Percentiles rank a stretch among this genome's conserved stretches.
These are phyloP conservation scores for Capitella teleta DNA, from an alignment of 1,140 invertebrate species.

Conservation along the genomic window DNA sequence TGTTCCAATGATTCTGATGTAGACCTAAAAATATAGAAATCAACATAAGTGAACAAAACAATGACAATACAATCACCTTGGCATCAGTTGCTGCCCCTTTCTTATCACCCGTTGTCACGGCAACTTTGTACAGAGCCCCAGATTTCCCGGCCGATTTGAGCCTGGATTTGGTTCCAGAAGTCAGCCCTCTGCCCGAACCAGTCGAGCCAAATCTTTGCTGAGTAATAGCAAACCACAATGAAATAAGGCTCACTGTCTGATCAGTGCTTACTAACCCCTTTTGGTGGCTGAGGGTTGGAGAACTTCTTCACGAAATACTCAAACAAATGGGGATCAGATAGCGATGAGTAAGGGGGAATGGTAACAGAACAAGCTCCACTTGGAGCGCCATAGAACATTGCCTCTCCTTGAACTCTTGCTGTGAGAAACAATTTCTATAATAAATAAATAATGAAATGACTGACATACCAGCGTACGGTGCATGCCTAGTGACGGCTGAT, in stretches of 20 bases:
- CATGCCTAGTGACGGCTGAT: neutral
- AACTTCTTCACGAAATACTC: conserved; percentile 39
- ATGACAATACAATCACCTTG: too few relatives aligned
- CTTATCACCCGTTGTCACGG: conserved; percentile 34
- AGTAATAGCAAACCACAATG: neutral
- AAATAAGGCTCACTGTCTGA: neutral
- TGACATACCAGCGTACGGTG: neutral
- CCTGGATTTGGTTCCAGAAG: neutral
- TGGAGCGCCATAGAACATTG: neutral
- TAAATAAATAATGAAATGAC: neutral
- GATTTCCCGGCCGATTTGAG: neutral
- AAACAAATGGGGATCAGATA: conserved; percentile 36
- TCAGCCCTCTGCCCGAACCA: neutral
- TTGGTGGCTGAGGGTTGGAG: conserved; percentile 13
- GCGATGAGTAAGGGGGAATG: conserved; percentile 25
- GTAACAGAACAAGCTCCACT: neutral
- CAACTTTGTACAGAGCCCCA: conserved; percentile 34
- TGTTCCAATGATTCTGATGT: conserved; percentile 29
- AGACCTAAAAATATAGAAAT: conserved; percentile 31
- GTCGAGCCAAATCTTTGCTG: neutral
- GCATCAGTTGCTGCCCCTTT: conserved; percentile 36
- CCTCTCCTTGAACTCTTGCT: too few relatives aligned
- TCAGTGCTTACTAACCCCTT: neutral
- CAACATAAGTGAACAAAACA: too few relatives aligned
- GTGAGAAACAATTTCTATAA: neutral